A percentile compares a stretch with the other conserved stretches of the same genome.
Evolutionary conservation across 1,140 invertebrate species (phyloP).

Genomic region (Probaryconus sp.): DNA sequence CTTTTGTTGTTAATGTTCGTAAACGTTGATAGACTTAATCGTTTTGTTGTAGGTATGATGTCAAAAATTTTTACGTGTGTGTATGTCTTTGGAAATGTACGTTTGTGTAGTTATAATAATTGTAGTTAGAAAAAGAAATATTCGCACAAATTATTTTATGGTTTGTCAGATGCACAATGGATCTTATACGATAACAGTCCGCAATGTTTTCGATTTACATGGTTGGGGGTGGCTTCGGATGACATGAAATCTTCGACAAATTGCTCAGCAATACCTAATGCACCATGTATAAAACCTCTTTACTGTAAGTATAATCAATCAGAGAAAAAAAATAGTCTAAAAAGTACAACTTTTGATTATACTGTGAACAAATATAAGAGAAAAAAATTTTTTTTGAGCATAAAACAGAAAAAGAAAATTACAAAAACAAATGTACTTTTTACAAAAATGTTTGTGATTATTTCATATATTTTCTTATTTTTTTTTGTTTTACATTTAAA

Average conservation of each 20-base stretch:
- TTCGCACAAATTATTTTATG: not conserved
- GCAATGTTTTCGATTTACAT: slow-evolving; percentile 51
- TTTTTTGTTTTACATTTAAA: too few relatives aligned
- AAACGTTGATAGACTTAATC: too few relatives aligned
- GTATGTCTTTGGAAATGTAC: too few relatives aligned
- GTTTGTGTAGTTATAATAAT: too few relatives aligned
- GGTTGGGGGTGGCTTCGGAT: slow-evolving; percentile 22
- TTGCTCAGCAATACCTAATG: slow-evolving; percentile 22
- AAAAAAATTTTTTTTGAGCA: too few relatives aligned
- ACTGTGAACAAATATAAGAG: not conserved
- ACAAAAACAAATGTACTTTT: too few relatives aligned
- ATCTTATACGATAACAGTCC: slow-evolving; percentile 17
- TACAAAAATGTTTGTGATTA: not conserved
- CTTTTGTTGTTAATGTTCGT: slow-evolving; percentile 3
- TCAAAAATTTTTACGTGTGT: too few relatives aligned
- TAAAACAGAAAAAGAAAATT: too few relatives aligned
- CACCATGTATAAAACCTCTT: slow-evolving; percentile 46
- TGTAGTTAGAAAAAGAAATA: too few relatives aligned
- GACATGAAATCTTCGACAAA: slow-evolving; percentile 5
- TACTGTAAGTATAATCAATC: slow-evolving; percentile 25
- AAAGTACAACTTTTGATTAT: not conserved
- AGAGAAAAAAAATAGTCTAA: too few relatives aligned
- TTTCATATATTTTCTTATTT: slow-evolving; percentile 8
- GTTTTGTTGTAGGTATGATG: too few relatives aligned
- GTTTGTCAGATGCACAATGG: slow-evolving; percentile 10